Base-by-base conservation (phyloP, 2,888 invertebrate species). In the Conops quadrifasciatus region DNA sequence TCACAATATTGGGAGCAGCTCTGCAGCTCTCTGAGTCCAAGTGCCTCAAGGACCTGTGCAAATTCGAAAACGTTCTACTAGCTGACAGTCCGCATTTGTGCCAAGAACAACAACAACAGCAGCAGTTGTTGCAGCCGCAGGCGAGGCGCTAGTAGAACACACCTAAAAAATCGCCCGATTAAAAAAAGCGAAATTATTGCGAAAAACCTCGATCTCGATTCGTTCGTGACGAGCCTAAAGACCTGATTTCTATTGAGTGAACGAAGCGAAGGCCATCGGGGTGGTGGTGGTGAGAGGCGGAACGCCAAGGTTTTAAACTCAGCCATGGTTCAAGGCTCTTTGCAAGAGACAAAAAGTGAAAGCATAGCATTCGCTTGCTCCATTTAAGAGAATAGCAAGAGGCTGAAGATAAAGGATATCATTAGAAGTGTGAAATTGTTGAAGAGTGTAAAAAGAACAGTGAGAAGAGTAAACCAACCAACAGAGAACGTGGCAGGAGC, bases 31-130 rank as follows among this genome's bases (percentile, higher is more conserved):
- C 36, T 24, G 19, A 28, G 67, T 49, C 30, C 59, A 45, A 58
- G 16, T 21, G 36, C 56, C 16, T 67, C 67, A 67, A 67, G 67
- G 59, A 67, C 67, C 47, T 26, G 16, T 26, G 21, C 21, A n/a
- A n/a, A 16, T 2, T 59, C 19, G 30, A 21, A 47, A 21, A 43
- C n/a, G 19, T 16, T 21, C 21, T 5, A n/a, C 59, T 15, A 19
- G 16, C 36, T 36, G 36, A 36, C 9, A 36, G 36, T 36, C 9
- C 4, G 36, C 36, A 36, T 36, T 36, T 36, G 36, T 36, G 36
- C 53, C 15, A 53, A n/a, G 16, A n/a, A 24, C 53, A 1, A 53
- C 21, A 53, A 53, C 24, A 11, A 11, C 5, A 11, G 11, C 2
- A 19, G 7, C 19, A 36, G 19, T 24, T 13, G 53, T 11, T 56